A percentile compares a stretch with the other conserved stretches of the same genome.
phyloP scores from a whole-genome alignment of 2,888 invertebrate species.

The Morpho achilles region DNA sequence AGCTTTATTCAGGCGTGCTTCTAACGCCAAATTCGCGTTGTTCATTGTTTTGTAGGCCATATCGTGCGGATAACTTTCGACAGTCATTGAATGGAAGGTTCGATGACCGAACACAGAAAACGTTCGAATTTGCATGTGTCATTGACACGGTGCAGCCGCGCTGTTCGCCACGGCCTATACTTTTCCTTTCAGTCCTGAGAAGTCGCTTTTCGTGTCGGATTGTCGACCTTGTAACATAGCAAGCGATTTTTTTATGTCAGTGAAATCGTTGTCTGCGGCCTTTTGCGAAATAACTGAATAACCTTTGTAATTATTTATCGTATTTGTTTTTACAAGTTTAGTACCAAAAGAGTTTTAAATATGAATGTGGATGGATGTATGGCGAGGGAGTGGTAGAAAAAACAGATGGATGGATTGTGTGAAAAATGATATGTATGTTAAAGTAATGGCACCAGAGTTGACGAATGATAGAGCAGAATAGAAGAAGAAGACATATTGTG shows the following conservation, averaged over 20 bases:
- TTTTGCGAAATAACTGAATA: conserved; percentile 7
- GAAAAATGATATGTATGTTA: too few species aligned
- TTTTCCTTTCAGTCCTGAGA: conserved; percentile 74
- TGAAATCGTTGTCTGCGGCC: conserved; percentile 37
- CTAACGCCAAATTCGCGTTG: conserved; percentile 53
- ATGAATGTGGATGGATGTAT: too few species aligned
- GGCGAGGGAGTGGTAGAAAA: too few species aligned
- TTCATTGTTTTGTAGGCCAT: conserved; percentile 49
- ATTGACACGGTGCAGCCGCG: conserved; percentile 67
- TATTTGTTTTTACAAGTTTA: too few species aligned
- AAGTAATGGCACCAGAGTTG: too few species aligned
- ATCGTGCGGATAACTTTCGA: conserved; percentile 71
- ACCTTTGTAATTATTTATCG: not conserved
- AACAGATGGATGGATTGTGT: too few species aligned
- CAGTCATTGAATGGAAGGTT: conserved; percentile 74
- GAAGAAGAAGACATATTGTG: too few species aligned
- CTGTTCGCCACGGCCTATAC: conserved; percentile 51
- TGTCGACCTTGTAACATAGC: conserved; percentile 58
- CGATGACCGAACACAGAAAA: conserved; percentile 65
- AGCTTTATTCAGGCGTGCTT: conserved; percentile 47
- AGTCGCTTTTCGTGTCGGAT: conserved; percentile 54
- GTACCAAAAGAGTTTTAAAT: too few species aligned
- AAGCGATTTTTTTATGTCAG: conserved; percentile 34
- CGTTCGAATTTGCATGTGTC: conserved; percentile 76
- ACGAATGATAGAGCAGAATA: too few species aligned